Evolutionary conservation across 2,797 vertebrate species (phyloP).

Genomic region (Emydoidea blandingii): DNA sequence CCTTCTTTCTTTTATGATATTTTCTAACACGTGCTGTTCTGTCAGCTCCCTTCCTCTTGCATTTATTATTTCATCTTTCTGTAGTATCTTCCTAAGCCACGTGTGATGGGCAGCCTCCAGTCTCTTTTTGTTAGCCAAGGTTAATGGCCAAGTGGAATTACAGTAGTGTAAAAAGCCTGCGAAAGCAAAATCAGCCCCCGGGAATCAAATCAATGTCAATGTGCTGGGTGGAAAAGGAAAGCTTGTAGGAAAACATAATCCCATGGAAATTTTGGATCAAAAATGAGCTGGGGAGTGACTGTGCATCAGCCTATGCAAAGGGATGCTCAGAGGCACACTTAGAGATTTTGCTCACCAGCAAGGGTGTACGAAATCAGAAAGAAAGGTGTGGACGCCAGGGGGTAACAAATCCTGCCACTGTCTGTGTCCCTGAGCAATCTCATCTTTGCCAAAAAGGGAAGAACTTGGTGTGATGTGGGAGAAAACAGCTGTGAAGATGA

Average conservation of each 20-base stretch:
- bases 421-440: neutral
- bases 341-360: neutral
- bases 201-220: accelerated
- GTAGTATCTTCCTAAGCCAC: neutral
- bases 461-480: neutral
- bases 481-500: neutral
- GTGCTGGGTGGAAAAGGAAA: accelerated
- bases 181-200: neutral
- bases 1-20: neutral
- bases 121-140: neutral
- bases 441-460: neutral
- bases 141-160: neutral
- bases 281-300: neutral
- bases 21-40: neutral
- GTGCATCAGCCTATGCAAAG: neutral
- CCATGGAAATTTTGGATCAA: neutral
- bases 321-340: neutral
- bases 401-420: neutral
- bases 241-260: neutral
- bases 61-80: neutral
- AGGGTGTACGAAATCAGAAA: neutral
- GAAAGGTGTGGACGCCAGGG: neutral
- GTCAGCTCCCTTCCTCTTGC: neutral
- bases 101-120: neutral
- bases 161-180: neutral